A percentile compares a stretch with the other conserved stretches of the same genome.
Evolutionary conservation across 2,113 vertebrate species (phyloP).

Genomic region (Cyrtonyx montezumae): DNA sequence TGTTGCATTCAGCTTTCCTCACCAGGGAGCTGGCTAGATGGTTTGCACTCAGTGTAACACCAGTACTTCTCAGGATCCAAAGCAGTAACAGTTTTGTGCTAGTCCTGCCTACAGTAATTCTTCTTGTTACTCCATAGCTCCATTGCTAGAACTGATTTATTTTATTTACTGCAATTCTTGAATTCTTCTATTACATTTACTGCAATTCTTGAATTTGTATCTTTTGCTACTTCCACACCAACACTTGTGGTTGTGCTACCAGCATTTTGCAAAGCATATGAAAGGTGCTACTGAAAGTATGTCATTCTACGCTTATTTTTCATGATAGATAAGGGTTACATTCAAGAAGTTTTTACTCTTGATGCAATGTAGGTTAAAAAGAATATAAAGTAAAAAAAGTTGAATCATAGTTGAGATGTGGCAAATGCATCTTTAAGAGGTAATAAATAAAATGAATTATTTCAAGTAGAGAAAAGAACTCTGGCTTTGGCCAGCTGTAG

Average conservation of each 20-base stretch:
- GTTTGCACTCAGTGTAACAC: not conserved
- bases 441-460: not conserved
- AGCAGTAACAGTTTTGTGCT: not conserved
- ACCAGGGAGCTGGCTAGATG: not conserved
- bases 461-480: not conserved
- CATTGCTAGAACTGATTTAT: not conserved
- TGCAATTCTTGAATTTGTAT: not conserved
- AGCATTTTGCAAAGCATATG: not conserved
- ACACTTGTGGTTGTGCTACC: not conserved
- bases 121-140: not conserved
- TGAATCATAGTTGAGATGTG: not conserved
- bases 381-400: not conserved
- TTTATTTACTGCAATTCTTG: not conserved
- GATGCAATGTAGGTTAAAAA: not conserved
- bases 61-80: fast-evolving
- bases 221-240: not conserved
- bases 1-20: not conserved
- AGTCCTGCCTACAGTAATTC: not conserved
- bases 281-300: not conserved
- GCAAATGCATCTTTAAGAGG: not conserved
- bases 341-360: not conserved
- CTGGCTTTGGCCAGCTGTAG: not conserved
- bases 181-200: too few relatives aligned
- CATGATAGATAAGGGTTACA: not conserved
- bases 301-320: not conserved